Percentiles rank a stretch among this genome's conserved stretches.
phyloP scores from a whole-genome alignment of 2,113 vertebrate genomes.

The Baryphthengus martii region DNA sequence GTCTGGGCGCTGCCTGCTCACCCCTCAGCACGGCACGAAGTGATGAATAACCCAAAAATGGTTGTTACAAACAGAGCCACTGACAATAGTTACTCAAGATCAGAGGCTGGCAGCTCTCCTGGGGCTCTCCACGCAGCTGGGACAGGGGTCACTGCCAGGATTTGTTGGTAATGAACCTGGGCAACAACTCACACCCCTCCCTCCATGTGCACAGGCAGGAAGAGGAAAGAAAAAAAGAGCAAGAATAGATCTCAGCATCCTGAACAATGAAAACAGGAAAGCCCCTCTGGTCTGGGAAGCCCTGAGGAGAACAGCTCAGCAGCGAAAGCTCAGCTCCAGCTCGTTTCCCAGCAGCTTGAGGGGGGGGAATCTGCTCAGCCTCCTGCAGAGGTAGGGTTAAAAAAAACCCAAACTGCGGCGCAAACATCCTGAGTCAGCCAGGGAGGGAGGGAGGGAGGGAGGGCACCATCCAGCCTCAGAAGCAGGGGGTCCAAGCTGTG shows the following conservation, averaged over 20 bases:
- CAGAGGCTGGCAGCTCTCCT: not conserved
- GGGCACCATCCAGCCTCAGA: not conserved
- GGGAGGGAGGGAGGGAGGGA: not conserved
- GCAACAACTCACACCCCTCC: not conserved
- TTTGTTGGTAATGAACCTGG: not conserved
- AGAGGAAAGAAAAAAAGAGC: not conserved
- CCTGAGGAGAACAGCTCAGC: not conserved
- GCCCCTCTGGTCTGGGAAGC: not conserved
- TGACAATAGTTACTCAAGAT: not conserved
- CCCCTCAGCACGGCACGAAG: accelerated
- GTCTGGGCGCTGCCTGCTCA: not conserved
- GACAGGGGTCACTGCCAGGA: not conserved
- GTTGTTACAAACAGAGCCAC: not conserved
- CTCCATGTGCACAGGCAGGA: not conserved
- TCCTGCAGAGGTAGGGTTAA: not conserved
- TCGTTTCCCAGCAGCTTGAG: not conserved
- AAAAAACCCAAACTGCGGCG: not conserved
- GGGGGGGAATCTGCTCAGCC: not conserved
- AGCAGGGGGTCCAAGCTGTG: not conserved
- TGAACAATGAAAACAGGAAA: conserved; percentile 20
- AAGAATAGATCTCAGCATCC: not conserved
- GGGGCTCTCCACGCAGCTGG: not conserved
- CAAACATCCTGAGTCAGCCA: not conserved
- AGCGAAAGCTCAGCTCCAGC: not conserved
- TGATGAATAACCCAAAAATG: not conserved